phyloP scores from a whole-genome alignment of 2,113 vertebrate species.

The Porphyrio hochstetteri region DNA sequence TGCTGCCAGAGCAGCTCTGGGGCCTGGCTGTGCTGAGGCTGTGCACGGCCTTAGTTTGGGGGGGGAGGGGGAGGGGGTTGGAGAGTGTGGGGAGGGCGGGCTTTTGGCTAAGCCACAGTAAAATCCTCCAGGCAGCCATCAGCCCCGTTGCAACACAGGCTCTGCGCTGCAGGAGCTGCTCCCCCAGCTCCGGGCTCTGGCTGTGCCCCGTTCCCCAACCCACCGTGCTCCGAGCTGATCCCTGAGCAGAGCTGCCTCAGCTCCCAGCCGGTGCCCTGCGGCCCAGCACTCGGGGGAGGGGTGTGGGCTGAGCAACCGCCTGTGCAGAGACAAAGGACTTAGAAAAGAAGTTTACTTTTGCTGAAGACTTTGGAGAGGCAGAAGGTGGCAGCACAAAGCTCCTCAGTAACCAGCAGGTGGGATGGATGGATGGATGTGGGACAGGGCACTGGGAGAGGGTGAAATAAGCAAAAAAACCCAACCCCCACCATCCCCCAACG shows the following conservation, averaged over 20 bases:
- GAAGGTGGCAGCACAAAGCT: not conserved
- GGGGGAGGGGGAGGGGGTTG: too few relatives aligned
- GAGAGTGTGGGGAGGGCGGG: too few relatives aligned
- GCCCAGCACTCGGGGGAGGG: too few relatives aligned
- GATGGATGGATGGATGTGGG: not conserved
- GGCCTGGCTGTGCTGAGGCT: not conserved
- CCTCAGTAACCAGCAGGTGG: not conserved
- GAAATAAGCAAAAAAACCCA: too few relatives aligned
- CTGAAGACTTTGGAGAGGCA: not conserved
- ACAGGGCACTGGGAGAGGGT: not conserved
- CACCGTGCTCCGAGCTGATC: too few relatives aligned
- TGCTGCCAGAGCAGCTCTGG: accelerated
- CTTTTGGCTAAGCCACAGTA: not conserved
- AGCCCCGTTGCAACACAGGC: too few relatives aligned
- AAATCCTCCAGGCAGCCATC: not conserved
- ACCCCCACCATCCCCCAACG: too few relatives aligned
- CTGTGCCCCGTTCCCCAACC: not conserved
- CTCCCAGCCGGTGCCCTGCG: not conserved
- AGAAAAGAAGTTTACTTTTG: slow-evolving; percentile 35
- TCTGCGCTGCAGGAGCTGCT: not conserved
- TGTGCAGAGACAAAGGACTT: not conserved
- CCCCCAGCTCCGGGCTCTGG: not conserved
- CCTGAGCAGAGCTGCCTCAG: not conserved
- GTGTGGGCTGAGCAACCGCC: not conserved
- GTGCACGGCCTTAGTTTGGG: accelerated